These are phyloP conservation scores for Mobula birostris DNA, from an alignment of 2,113 vertebrate genomes.

Conservation along the genomic window DNA sequence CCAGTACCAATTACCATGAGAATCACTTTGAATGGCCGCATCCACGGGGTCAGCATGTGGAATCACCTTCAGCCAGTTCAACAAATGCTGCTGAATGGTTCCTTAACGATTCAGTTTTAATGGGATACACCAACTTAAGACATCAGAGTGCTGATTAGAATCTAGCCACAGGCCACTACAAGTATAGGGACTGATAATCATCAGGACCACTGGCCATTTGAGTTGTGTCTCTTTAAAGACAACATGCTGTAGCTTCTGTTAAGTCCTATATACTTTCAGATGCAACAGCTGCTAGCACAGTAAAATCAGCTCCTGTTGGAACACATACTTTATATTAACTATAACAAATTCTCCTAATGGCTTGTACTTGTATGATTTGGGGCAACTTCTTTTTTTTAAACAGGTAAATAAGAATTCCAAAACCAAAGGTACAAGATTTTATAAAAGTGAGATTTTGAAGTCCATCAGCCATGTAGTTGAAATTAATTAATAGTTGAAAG, in stretches of 20 bases:
- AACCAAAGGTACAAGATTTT: background rate
- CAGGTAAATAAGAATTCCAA: background rate
- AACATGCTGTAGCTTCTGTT: background rate
- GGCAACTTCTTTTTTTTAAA: background rate
- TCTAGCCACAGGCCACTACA: slow-evolving; percentile 30
- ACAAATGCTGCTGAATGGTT: background rate
- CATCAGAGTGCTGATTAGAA: slow-evolving; percentile 11
- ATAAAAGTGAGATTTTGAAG: background rate
- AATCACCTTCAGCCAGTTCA: background rate
- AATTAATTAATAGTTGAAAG: background rate
- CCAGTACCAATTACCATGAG: background rate
- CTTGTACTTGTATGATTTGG: background rate
- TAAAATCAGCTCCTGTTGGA: background rate
- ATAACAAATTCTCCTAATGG: background rate
- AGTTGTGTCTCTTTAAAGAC: background rate
- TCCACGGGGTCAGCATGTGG: background rate
- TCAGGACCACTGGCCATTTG: background rate
- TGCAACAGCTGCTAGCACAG: background rate
- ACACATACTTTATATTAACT: background rate
- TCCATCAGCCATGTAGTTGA: background rate
- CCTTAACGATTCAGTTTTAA: background rate
- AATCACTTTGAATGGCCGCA: background rate
- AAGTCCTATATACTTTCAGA: background rate
- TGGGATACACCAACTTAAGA: slow-evolving; percentile 24
- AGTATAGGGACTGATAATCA: slow-evolving; percentile 18